These are phyloP conservation scores for Drosophila kikkawai DNA, from an alignment of 1,140 invertebrate species.

Conservation along the genomic window DNA sequence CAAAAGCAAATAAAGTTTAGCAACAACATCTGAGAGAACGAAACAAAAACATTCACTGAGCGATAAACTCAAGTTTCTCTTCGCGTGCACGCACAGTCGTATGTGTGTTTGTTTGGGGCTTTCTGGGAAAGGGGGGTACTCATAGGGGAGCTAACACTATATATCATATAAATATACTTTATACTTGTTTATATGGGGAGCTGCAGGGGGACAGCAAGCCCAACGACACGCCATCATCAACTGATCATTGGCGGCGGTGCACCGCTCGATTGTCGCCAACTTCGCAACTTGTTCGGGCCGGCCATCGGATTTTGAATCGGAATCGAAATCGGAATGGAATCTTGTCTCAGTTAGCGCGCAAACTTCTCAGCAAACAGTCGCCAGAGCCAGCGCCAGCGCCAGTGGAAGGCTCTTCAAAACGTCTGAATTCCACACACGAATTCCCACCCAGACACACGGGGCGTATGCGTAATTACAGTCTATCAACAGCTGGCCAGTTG, in stretches of 20 bases:
- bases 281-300: constrained; percentile 55
- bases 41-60: constrained; percentile 50
- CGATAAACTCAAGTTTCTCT: constrained; percentile 71
- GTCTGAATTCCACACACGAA: constrained; percentile 3
- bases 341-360: constrained; percentile 75
- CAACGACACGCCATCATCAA: constrained; percentile 38
- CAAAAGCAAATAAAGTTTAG: constrained; percentile 52
- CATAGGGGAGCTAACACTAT: constrained; percentile 8
- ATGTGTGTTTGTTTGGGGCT: not conserved
- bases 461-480: constrained; percentile 70
- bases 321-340: constrained; percentile 45
- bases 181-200: not conserved
- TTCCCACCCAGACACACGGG: constrained; percentile 37
- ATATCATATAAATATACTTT: not conserved
- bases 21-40: constrained; percentile 54
- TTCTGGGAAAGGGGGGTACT: constrained; percentile 17
- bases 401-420: constrained; percentile 19
- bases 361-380: constrained; percentile 79
- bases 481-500: constrained; percentile 52
- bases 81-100: constrained; percentile 28
- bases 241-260: constrained; percentile 51
- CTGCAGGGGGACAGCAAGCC: not conserved
- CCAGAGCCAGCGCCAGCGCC: constrained; percentile 12
- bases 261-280: constrained; percentile 45
- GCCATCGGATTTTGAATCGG: constrained; percentile 41